phyloP scores from a whole-genome alignment of 1,140 invertebrate species.

The Chironomus tepperi region DNA sequence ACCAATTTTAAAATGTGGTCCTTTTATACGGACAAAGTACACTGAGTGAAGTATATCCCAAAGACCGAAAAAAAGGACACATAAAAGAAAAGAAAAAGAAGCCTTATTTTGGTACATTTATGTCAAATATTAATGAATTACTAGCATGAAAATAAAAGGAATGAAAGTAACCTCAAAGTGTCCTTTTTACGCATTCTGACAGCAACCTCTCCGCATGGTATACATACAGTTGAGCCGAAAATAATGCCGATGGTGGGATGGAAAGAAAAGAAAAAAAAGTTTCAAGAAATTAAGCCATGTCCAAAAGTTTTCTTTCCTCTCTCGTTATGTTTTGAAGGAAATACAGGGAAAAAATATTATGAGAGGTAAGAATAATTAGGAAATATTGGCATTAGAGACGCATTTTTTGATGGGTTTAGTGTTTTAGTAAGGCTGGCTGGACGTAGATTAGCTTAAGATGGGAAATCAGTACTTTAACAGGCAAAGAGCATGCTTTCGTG shows the following conservation, averaged over 20 bases:
- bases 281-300: not conserved
- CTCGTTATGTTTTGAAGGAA: too few relatives aligned
- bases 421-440: too few relatives aligned
- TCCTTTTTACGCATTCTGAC: slow-evolving; percentile 10
- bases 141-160: not conserved
- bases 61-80: not conserved
- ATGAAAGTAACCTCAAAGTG: slow-evolving; percentile 7
- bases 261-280: not conserved
- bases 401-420: too few relatives aligned
- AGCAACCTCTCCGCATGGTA: not conserved
- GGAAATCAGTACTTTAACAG: too few relatives aligned
- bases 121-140: slow-evolving; percentile 14
- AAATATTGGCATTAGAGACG: too few relatives aligned
- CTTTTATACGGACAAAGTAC: not conserved
- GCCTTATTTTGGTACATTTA: not conserved
- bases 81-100: not conserved
- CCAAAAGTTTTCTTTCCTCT: not conserved
- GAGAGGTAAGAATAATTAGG: too few relatives aligned
- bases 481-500: too few relatives aligned
- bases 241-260: not conserved
- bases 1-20: slow-evolving; percentile 5
- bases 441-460: too few relatives aligned
- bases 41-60: not conserved
- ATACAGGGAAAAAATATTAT: too few relatives aligned
- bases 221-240: not conserved